phyloP scores from a whole-genome alignment of 1,140 invertebrate species.

The Trachymyrmex cornetzi region DNA sequence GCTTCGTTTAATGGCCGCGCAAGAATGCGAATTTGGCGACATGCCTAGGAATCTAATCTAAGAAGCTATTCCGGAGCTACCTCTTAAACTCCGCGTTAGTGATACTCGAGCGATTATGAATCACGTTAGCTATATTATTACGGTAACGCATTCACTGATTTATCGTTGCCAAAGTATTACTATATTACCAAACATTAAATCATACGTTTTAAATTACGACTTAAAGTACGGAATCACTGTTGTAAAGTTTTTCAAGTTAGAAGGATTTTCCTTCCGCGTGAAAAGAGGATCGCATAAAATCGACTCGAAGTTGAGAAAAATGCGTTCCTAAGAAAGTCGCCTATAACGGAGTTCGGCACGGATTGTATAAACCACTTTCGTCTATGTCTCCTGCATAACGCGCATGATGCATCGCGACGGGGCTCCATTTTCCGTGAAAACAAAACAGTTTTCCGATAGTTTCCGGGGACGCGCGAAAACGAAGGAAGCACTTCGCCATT shows the following conservation, averaged over 20 bases:
- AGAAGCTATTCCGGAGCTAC: constrained; percentile 29
- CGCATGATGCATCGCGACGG: constrained; percentile 49
- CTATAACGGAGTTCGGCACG: not conserved
- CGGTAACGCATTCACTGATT: constrained; percentile 32
- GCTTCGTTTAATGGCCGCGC: constrained; percentile 64
- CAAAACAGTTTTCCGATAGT: constrained; percentile 74
- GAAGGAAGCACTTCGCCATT: constrained; percentile 68
- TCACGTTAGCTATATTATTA: constrained; percentile 37
- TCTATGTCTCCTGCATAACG: constrained; percentile 59
- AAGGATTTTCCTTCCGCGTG: not conserved
- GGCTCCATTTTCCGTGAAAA: constrained; percentile 52
- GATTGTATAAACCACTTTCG: constrained; percentile 38
- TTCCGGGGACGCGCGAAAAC: constrained; percentile 65
- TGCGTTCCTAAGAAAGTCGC: not conserved
- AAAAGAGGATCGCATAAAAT: not conserved
- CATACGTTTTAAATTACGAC: not conserved
- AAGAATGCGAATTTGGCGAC: constrained; percentile 70
- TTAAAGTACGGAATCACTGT: not conserved
- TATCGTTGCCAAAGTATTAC: constrained; percentile 2
- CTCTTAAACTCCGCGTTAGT: constrained; percentile 35
- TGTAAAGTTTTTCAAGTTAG: not conserved
- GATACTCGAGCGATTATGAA: constrained; percentile 55
- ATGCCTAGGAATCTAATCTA: constrained; percentile 62
- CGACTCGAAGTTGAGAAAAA: not conserved
- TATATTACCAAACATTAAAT: constrained; percentile 11